Evolutionary conservation across 2,113 vertebrate genomes (phyloP).

Genomic region (Hydrochoerus hydrochaeris): DNA sequence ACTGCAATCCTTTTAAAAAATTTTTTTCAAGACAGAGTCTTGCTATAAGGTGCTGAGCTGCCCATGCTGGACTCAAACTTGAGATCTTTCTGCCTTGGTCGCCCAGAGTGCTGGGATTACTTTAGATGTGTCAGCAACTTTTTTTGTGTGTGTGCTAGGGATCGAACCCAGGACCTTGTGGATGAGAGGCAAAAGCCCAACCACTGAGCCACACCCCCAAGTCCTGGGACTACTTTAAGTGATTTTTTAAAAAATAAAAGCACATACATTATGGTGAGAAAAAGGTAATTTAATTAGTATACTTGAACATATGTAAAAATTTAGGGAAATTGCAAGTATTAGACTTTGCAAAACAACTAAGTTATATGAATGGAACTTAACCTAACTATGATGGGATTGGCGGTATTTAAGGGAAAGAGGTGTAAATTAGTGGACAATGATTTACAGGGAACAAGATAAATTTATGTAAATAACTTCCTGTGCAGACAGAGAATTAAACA

Average conservation of each 20-base stretch:
- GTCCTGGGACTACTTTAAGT: neutral
- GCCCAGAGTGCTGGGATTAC: no score
- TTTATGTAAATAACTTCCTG: conserved; percentile 1
- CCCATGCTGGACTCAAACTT: neutral
- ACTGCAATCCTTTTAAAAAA: no score
- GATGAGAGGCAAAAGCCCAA: no score
- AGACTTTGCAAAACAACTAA: conserved; percentile 21
- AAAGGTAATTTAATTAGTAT: neutral
- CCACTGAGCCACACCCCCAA: no score
- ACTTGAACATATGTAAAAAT: neutral
- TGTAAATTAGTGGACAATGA: neutral
- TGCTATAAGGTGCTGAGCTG: neutral
- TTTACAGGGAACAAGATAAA: conserved; percentile 18
- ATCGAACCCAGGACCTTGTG: no score
- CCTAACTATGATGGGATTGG: neutral
- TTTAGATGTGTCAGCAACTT: no score
- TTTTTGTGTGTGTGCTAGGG: no score
- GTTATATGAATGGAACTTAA: conserved; percentile 22
- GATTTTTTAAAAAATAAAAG: conserved; percentile 6
- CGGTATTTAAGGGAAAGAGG: neutral
- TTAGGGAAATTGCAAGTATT: conserved; percentile 1
- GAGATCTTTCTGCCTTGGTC: neutral
- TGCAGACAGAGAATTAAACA: conserved; percentile 35
- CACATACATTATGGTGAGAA: conserved; percentile 12
- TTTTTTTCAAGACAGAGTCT: no score